Evolutionary conservation across 2,113 vertebrate species (phyloP), one percentile per base, ranked within the genome.

Genomic region (Hyla sarda): DNA sequence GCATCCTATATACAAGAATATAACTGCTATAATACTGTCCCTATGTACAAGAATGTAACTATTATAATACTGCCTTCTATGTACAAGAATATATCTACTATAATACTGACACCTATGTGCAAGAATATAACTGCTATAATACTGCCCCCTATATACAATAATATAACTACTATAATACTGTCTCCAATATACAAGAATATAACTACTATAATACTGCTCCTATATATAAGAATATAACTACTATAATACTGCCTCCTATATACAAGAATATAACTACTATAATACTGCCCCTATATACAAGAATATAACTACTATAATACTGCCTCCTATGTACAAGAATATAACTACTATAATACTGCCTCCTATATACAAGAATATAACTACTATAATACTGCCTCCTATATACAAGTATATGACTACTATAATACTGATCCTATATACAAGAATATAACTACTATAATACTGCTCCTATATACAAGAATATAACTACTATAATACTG

Each of bases 131-230:
- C n/a, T n/a, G n/a, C n/a, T n/a, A n/a, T n/a, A n/a, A n/a, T n/a
- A n/a, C n/a, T n/a, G n/a, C n/a, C n/a, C n/a, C n/a, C n/a, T n/a
- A n/a, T n/a, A n/a, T n/a, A n/a, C n/a, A n/a, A n/a, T n/a, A n/a
- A n/a, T n/a, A n/a, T n/a, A n/a, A n/a, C n/a, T n/a, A n/a, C n/a
- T n/a, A n/a, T n/a, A n/a, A n/a, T n/a, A n/a, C n/a, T n/a, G n/a
- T n/a, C n/a, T n/a, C n/a, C n/a, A n/a, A n/a, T n/a, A n/a, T n/a
- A n/a, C n/a, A n/a, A n/a, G 28, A 54, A 54, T 54, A 62, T 62
- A 62, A 62, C 58, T 62, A 62, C 58, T 62, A 62, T 62, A 62
- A 62, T 62, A 62, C 58, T 62, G n/a, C 58, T 28, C 58, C 58
- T 62, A 62, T 62, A 11, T 62, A 62, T n/a, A 62, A 62, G 58